Percentiles rank a stretch among this genome's conserved stretches.
These are phyloP conservation scores for Pelodiscus sinensis DNA, from an alignment of 2,113 vertebrate species.

Conservation along the genomic window DNA sequence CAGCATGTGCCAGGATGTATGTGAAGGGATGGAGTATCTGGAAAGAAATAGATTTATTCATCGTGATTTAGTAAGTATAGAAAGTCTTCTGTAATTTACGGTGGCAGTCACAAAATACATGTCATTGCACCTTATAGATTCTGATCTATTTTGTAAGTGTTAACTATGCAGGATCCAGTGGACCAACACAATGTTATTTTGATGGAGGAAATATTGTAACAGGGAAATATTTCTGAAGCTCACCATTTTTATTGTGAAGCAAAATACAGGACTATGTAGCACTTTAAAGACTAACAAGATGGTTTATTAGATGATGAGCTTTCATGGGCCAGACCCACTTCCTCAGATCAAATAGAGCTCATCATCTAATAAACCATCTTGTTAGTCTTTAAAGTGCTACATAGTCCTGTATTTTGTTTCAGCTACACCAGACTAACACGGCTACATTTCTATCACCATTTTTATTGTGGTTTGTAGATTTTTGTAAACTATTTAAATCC, in stretches of 20 bases:
- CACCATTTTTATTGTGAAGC: not conserved
- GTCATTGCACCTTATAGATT: not conserved
- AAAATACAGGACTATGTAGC: no score
- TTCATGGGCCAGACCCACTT: no score
- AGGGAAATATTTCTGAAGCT: not conserved
- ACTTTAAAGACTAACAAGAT: no score
- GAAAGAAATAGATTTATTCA: conserved; percentile 85
- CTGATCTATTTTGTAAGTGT: not conserved
- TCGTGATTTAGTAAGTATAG: conserved; percentile 84
- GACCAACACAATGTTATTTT: not conserved
- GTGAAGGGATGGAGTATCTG: conserved; percentile 89
- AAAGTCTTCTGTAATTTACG: not conserved
- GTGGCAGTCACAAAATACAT: not conserved
- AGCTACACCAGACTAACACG: no score
- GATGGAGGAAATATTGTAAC: not conserved
- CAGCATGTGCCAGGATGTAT: conserved; percentile 84
- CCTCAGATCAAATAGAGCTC: no score
- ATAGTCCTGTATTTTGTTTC: no score
- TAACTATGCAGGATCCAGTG: not conserved
- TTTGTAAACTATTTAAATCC: not conserved
- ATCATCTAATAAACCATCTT: no score
- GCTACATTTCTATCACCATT: no score
- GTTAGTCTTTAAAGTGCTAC: no score
- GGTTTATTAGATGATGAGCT: no score
- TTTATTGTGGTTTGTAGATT: not conserved